phyloP scores from a whole-genome alignment of 2,797 vertebrate genomes.

The Myotis vivesi region DNA sequence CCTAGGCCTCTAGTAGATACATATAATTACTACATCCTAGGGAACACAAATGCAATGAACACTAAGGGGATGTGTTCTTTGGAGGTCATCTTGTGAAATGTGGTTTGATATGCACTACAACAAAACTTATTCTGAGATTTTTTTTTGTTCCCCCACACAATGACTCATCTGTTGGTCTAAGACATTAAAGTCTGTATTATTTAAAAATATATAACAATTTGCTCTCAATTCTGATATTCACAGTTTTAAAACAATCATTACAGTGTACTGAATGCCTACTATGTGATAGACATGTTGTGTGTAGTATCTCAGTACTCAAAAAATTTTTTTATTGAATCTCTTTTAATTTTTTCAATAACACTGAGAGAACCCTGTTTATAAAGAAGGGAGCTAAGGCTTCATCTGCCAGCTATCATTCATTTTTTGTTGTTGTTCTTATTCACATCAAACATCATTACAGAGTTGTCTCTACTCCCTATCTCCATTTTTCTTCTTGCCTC shows the following conservation, averaged over 20 bases:
- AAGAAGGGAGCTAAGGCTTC: neutral
- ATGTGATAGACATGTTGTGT: neutral
- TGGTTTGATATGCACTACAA: conserved; percentile 35
- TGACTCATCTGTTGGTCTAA: conserved; percentile 50
- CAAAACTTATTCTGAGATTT: conserved; percentile 54
- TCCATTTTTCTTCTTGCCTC: neutral
- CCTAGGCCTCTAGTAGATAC: conserved; percentile 58
- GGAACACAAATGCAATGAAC: conserved; percentile 52
- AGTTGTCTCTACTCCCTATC: neutral
- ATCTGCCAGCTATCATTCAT: neutral
- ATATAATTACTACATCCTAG: conserved; percentile 51
- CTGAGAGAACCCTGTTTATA: neutral
- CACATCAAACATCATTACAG: neutral
- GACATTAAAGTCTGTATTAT: conserved; percentile 37
- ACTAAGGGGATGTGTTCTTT: conserved; percentile 24
- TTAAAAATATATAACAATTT: neutral
- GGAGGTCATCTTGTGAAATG: conserved; percentile 48
- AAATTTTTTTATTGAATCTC: neutral
- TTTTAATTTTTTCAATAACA: neutral
- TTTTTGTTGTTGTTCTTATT: neutral
- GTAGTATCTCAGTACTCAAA: neutral
- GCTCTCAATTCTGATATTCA: conserved; percentile 1
- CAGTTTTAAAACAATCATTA: conserved; percentile 23
- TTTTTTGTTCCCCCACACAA: conserved; percentile 22
- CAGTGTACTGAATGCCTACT: neutral